Evolutionary conservation across 2,888 invertebrate genomes (phyloP).

Genomic region (Andrena marginata): DNA sequence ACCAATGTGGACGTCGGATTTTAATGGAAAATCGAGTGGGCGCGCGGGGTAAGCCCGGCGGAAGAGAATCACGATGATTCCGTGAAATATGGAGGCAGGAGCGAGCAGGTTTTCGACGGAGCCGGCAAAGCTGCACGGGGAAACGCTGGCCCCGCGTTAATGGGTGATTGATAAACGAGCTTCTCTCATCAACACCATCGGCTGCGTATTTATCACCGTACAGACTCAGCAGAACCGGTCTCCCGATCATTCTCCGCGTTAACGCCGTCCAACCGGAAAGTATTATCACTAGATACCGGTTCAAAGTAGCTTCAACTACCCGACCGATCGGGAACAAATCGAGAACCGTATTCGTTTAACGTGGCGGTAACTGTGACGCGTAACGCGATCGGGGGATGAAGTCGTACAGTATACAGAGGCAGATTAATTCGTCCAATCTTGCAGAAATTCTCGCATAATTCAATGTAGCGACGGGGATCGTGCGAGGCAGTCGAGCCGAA

Average conservation of each 20-base stretch:
- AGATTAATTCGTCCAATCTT: slow-evolving; percentile 30
- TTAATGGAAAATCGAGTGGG: slow-evolving; percentile 71
- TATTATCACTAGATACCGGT: slow-evolving; percentile 28
- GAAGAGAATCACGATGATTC: slow-evolving; percentile 76
- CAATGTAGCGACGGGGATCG: background rate
- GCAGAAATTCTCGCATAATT: slow-evolving; percentile 48
- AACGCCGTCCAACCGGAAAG: slow-evolving; percentile 54
- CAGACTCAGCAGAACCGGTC: slow-evolving; percentile 59
- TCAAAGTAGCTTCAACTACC: background rate
- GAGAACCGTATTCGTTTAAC: background rate
- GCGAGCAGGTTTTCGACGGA: slow-evolving; percentile 77
- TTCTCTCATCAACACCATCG: slow-evolving; percentile 74
- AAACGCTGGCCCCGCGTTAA: slow-evolving; percentile 72
- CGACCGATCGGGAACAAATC: background rate
- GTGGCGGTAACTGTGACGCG: too few species aligned
- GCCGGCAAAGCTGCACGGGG: slow-evolving; percentile 68
- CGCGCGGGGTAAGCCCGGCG: slow-evolving; percentile 54
- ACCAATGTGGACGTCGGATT: slow-evolving; percentile 63
- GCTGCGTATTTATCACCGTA: slow-evolving; percentile 74
- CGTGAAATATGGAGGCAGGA: slow-evolving; percentile 77
- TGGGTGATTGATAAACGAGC: slow-evolving; percentile 79
- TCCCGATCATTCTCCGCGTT: slow-evolving; percentile 30
- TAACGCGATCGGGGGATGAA: background rate
- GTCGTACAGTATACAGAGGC: background rate
- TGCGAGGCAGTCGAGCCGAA: slow-evolving; percentile 26